These are phyloP conservation scores for Bombus sylvicola DNA, from an alignment of 1,140 invertebrate genomes.

Conservation along the genomic window DNA sequence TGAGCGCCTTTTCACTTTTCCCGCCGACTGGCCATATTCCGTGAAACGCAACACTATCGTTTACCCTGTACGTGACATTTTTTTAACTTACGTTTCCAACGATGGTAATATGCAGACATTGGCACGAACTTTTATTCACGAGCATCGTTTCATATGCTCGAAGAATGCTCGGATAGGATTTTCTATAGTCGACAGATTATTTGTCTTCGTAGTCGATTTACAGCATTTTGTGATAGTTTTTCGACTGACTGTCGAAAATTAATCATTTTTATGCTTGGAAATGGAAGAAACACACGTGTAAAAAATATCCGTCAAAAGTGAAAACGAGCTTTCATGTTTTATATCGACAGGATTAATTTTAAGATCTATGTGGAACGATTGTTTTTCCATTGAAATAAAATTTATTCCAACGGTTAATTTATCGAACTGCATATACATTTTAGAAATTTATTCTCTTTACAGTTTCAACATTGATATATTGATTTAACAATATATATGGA, in stretches of 20 bases:
- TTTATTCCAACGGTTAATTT: neutral
- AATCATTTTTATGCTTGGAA: no score
- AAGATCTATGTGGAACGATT: neutral
- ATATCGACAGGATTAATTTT: neutral
- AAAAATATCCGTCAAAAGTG: neutral
- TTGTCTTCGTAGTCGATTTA: no score
- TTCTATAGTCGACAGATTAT: no score
- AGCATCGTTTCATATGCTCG: no score
- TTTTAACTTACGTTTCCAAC: neutral
- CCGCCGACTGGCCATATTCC: neutral
- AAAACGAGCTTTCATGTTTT: neutral
- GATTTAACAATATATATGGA: neutral
- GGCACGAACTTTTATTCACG: no score
- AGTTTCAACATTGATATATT: neutral
- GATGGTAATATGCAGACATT: no score
- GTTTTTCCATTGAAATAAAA: neutral
- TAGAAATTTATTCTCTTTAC: neutral
- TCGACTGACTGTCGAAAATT: no score
- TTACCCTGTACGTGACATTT: conserved; percentile 16
- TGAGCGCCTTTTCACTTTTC: conserved; percentile 36
- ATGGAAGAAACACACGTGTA: no score
- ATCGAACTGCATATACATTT: neutral
- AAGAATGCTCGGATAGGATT: no score
- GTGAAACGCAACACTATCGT: neutral
- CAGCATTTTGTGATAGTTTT: no score